Base-by-base conservation (phyloP, 1,140 invertebrate genomes). In the Magallana angulata region DNA sequence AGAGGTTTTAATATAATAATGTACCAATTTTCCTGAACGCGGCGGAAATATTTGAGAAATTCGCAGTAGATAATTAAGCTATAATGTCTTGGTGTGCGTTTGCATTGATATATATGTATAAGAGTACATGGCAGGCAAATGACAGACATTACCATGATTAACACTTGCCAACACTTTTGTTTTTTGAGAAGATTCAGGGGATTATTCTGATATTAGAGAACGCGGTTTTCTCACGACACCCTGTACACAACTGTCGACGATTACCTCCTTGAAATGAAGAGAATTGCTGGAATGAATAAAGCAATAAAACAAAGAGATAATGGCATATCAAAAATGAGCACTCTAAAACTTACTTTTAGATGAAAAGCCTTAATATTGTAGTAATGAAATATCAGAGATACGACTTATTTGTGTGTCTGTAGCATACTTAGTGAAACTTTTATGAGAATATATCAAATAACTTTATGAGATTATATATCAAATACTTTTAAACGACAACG, bases 11-110 rank as follows among this genome's bases (percentile, higher is more conserved):
- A 48, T 48, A 76, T 76, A 18, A 76, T 30, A 76, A 36, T 76
- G 68, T 30, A 30, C 24, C 14, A 18, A 76, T 11, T 76, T 76
- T 76, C 24, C 24, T 76, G 6, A 12, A 30, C 9, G 68, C 68
- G 18, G 68, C 7, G 36, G 68, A 76, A 76, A 30, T 36, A 30
- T 76, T 76, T 76, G 12, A 76, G 68, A 76, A 30, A 76, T 76
- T 64, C 18, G 14, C 60, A 7, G 60, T 18, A n/a, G 16, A 16
- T 64, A 64, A 64, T 64, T 48, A 64, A 64, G n/a, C 14, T 64
- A 14, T n/a, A 64, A 64, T 64, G 9, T 24, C 68, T 30, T 36
- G 24, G 5, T 76, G 24, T 76, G 24, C 36, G 18, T 30, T 48
- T 76, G 9, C 36, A 76, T 30, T 76, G 24, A 30, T 8, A 30